Conservation (phyloP, 2,888 invertebrate species). For the Agapetus fuscipes region DNA sequence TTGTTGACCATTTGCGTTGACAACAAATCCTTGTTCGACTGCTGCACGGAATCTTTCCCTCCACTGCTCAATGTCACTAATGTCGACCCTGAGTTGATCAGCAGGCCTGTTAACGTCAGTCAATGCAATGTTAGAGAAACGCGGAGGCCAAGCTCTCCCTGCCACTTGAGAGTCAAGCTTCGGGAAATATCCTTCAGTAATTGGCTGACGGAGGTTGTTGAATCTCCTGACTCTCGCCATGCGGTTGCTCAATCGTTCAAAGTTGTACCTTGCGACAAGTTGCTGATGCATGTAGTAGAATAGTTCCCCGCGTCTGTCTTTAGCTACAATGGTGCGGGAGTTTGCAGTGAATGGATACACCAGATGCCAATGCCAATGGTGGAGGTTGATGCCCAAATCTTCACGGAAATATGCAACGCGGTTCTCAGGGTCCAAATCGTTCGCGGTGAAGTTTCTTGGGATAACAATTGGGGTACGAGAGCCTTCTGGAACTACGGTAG, state of each 20-base stretch:
- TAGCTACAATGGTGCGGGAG: conserved; percentile 39
- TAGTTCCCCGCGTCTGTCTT: conserved; percentile 54
- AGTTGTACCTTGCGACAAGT: conserved; percentile 42
- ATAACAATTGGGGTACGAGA: conserved; percentile 60
- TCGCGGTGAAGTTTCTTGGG: conserved; percentile 65
- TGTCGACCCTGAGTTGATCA: conserved; percentile 55
- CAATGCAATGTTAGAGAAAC: conserved; percentile 43
- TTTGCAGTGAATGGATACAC: conserved; percentile 70
- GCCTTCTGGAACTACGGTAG: conserved; percentile 49
- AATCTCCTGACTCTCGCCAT: conserved; percentile 9
- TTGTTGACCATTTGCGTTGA: conserved; percentile 46
- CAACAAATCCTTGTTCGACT: conserved; percentile 53
- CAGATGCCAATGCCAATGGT: conserved; percentile 90
- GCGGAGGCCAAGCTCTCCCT: conserved; percentile 53
- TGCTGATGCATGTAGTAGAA: conserved; percentile 61
- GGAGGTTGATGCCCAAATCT: conserved; percentile 75
- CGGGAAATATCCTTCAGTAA: conserved; percentile 46
- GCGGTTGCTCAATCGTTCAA: conserved; percentile 15
- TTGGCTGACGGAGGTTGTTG: conserved; percentile 15
- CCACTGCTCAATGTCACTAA: conserved; percentile 67
- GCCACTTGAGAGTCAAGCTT: conserved; percentile 58
- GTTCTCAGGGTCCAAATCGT: conserved; percentile 66
- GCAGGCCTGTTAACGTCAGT: conserved; percentile 56
- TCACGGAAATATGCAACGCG: conserved; percentile 76
- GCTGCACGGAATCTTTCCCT: conserved; percentile 61